phyloP scores from a whole-genome alignment of 2,888 invertebrate species.

The Cremastinae sp. region DNA sequence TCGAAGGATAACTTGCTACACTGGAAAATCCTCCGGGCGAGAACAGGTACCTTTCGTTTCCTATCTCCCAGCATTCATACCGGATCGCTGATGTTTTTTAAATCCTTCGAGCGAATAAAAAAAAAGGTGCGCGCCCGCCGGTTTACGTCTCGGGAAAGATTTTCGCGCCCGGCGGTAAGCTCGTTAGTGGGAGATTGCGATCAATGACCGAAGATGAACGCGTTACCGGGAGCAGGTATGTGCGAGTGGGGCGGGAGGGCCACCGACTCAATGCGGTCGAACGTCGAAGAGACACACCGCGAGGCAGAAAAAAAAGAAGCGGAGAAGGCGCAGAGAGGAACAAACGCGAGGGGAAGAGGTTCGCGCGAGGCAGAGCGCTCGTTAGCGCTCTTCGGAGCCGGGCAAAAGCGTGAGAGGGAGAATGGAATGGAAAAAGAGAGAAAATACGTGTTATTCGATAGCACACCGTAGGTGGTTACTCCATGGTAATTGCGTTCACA shows the following conservation, averaged over 20 bases:
- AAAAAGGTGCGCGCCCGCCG: conserved; percentile 47
- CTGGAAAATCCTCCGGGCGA: conserved; percentile 34
- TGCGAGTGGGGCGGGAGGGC: conserved; percentile 3
- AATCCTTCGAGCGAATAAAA: conserved; percentile 20
- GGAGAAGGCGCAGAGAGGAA: conserved; percentile 28
- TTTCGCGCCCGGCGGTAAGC: conserved; percentile 77
- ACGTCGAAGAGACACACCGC: conserved; percentile 46
- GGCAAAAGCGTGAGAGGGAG: conserved; percentile 42
- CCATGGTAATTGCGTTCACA: conserved; percentile 77
- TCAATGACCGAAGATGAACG: conserved; percentile 79
- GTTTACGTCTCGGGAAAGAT: conserved; percentile 70
- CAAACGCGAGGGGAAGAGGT: conserved; percentile 49
- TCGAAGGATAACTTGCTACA: conserved; percentile 36
- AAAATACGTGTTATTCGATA: conserved; percentile 75
- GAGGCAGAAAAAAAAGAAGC: conserved; percentile 31
- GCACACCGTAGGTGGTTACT: conserved; percentile 74
- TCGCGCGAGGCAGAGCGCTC: conserved; percentile 63
- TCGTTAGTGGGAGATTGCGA: conserved; percentile 78
- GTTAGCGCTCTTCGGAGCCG: conserved; percentile 70
- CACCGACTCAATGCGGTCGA: conserved; percentile 13
- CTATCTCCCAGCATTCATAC: conserved; percentile 32
- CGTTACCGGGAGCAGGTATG: conserved; percentile 70
- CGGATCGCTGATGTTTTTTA: conserved; percentile 32
- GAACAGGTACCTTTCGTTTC: conserved; percentile 48
- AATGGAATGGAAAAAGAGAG: conserved; percentile 52